Base-by-base conservation (phyloP, 2,888 invertebrate species). In the Drosophila recens region DNA sequence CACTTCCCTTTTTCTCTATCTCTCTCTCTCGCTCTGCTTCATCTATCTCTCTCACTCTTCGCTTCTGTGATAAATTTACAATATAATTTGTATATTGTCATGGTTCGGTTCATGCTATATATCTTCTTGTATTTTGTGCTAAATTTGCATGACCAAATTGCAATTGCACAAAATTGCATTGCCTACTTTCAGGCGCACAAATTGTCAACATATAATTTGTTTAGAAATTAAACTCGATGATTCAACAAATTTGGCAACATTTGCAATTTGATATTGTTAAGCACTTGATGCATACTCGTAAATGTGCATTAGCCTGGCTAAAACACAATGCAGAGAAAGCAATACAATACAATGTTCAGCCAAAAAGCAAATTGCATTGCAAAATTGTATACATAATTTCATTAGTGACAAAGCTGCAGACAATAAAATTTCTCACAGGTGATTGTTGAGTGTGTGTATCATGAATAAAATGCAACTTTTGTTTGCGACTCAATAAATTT, bases 221-320 rank as follows among this genome's bases (percentile, higher is more conserved):
- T 83, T 77, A 45, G 56, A 70, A 89, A 87, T 85, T 79, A 72
- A 76, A 81, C 81, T 84, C 72, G 75, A 75, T 79, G 73, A 70
- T 72, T 68, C 64, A 59, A 66, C 84, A 80, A 83, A 83, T 83
- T 72, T 72, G 68, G 59, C 66, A 57, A 36, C 51, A 59, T 49
- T 59, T 38, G 52, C 58, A 67, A 17, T 51, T 66, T 52, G 23
- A 49, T 52, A 15, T 30, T 8, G 30, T 73, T 68, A 59, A 40
- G 43, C 56, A 56, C 58, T 64, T 57, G 42, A 62, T 36, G 20
- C 23, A 52, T 11, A 27, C 20, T 45, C 52, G 51, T 61, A 56
- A 57, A 53, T 64, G 36, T 56, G 48, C 51, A 69, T 79, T 76
- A 65, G 62, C 49, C 75, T 8, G 20, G 40, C 52, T 15, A 5